phyloP scores from a whole-genome alignment of 1,140 invertebrate genomes.

The Drosophila takahashii region DNA sequence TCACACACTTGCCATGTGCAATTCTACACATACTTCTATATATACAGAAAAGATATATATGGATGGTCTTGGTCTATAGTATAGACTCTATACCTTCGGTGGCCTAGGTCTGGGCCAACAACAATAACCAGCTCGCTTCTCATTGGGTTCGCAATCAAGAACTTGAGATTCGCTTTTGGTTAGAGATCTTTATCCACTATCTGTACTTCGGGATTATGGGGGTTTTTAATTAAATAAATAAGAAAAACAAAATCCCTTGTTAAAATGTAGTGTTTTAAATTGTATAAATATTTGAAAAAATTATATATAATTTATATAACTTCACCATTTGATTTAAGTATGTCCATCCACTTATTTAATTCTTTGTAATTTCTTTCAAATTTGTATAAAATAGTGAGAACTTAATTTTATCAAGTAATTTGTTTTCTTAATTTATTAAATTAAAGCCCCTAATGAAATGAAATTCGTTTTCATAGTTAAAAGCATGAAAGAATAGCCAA shows the following conservation, averaged over 20 bases:
- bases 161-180: constrained; percentile 36
- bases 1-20: constrained; percentile 28
- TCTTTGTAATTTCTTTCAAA: too few relatives aligned
- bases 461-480: too few relatives aligned
- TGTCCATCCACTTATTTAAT: too few relatives aligned
- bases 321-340: too few relatives aligned
- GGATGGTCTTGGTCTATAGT: constrained; percentile 28
- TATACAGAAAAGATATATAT: constrained; percentile 14
- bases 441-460: too few relatives aligned
- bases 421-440: too few relatives aligned
- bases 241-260: background rate
- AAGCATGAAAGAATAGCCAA: too few relatives aligned
- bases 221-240: background rate
- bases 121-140: constrained; percentile 9
- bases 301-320: too few relatives aligned
- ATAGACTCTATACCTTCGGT: constrained; percentile 48
- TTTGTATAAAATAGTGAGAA: too few relatives aligned
- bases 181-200: constrained; percentile 23
- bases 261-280: too few relatives aligned
- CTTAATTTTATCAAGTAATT: too few relatives aligned
- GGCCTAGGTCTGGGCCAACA: constrained; percentile 47
- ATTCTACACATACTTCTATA: constrained; percentile 2
- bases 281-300: too few relatives aligned
- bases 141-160: constrained; percentile 31
- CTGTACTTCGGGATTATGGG: background rate